These are phyloP conservation scores for Corydoras sp. DNA, from an alignment of 2,113 vertebrate species.

Conservation along the genomic window DNA sequence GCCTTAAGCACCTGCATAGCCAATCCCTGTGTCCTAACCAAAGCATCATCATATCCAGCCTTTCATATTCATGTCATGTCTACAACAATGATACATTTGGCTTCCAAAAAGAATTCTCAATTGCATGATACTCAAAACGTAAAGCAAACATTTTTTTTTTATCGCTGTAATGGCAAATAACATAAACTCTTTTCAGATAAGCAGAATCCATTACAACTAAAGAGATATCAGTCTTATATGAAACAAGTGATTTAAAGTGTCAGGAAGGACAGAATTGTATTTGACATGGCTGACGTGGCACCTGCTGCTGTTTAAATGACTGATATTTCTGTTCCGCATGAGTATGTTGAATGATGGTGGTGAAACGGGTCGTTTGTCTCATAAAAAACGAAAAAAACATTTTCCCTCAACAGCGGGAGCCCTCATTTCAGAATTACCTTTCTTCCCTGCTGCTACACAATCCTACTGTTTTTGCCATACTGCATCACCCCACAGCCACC, in stretches of 20 bases:
- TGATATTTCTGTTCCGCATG: conserved; percentile 28
- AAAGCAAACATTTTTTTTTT: neutral
- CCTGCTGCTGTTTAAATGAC: conserved; percentile 36
- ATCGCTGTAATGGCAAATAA: no score
- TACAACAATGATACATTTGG: neutral
- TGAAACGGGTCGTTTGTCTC: conserved; percentile 37
- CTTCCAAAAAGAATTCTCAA: neutral
- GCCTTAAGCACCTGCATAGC: conserved; percentile 8
- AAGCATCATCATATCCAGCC: neutral
- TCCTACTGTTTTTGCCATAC: conserved; percentile 12
- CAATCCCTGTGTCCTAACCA: conserved; percentile 2
- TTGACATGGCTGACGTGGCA: conserved; percentile 28
- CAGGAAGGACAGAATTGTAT: conserved; percentile 33
- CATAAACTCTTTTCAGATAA: conserved; percentile 24
- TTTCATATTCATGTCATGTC: neutral
- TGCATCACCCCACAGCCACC: conserved; percentile 5
- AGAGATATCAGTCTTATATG: conserved; percentile 24
- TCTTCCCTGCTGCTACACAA: conserved; percentile 21
- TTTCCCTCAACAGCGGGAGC: conserved; percentile 22
- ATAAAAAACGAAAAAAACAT: conserved; percentile 20
- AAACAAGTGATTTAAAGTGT: conserved; percentile 33
- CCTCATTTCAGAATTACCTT: conserved; percentile 41
- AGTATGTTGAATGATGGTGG: conserved; percentile 26
- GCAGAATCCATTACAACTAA: conserved; percentile 20
- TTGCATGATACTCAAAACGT: conserved; percentile 1